Evolutionary conservation across 1,140 invertebrate genomes (phyloP), one percentile per base, ranked within the genome.

Genomic region (Aethina tumida): DNA sequence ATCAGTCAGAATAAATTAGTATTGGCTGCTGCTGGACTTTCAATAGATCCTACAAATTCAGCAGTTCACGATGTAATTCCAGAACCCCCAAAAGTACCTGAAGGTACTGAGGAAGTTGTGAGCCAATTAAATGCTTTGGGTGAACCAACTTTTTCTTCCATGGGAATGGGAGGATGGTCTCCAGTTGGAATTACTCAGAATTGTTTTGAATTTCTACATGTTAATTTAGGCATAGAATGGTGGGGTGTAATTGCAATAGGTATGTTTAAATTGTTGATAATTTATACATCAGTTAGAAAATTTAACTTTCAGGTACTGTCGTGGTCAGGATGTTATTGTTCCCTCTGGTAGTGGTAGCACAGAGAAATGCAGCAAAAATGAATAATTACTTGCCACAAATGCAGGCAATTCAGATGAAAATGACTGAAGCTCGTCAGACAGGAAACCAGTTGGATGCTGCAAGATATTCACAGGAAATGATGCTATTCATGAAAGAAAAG

Each of bases 181-280:
- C 92, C 91, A 1, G 59, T 79, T 7, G 91, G 92, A 3, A 55
- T 90, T 0, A 61, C 91, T 1, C 86, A 96, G 58, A 69, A 77
- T 27, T 68, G 65, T 41, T 64, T 97, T 48, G 91, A 97, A 63
- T 79, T 65, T 48, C 25, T 96, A 6, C 92, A 97, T 60, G 71
- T 86, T 22, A 59, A 60, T 1, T 58, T 68, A 9, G 79, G 77
- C 50, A 29, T 96, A 9, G 92, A 93, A 2, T 97, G 93, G 93
- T 96, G 91, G 88, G 74, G 60, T 13, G 60, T 83, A 8, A 96
- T 97, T 55, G 64, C 77, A 4, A 56, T 81, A 35, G 70, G 83
- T 84, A 68, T 58, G 56, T 52, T 21, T 17, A n/a, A 28, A 13
- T 29, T 10, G 15, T n/a, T 25, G 4, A 33, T 35, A 14, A 35